Evolutionary conservation across 1,140 invertebrate genomes (phyloP), one percentile per base, ranked within the genome.

Genomic region (Archivesica marissinica): DNA sequence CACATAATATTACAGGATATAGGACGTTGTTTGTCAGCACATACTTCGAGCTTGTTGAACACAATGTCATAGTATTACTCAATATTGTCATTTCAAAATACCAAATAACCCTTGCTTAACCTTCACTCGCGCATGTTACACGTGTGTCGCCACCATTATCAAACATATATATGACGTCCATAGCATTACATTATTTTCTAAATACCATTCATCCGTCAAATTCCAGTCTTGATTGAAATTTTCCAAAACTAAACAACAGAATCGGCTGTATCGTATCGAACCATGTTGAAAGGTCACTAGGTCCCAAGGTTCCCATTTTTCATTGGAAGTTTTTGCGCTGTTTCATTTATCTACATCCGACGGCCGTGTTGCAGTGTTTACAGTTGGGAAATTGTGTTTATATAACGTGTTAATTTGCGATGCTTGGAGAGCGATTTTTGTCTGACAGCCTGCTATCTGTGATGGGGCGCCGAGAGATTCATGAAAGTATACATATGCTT

Each of bases 391-490:
- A 68, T 87, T 70, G 79, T 89, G 88, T 89, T 89, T 89, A 89
- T 86, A 89, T 81, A 79, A 86, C 72, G 87, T 88, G 88, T 88
- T 89, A 89, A 89, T 89, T 89, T 89, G 88, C 76, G 87, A 88
- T 83, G 85, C 76, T 80, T 86, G 70, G 76, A 82, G 85, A 79
- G 82, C 41, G 68, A 56, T 28, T 33, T 44, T 64, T n/a, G 38
- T 68, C 85, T 86, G 72, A 76, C 85, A 82, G 61, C n/a, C 41
- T 28, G 82, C 33, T 83, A 86, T 86, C 76, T 13, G 50, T 47
- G 70, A 70, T 79, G 35, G 25, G 52, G 47, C 59, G 76, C 20
- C 38, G 77, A 86, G 20, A 74, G 76, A 75, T 52, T 38, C 47
- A 50, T 78, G 77, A 80, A 59, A 61, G 20, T 66, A 79, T 79